Evolutionary conservation across 2,113 vertebrate genomes (phyloP).

Genomic region (Deroptyus accipitrinus): DNA sequence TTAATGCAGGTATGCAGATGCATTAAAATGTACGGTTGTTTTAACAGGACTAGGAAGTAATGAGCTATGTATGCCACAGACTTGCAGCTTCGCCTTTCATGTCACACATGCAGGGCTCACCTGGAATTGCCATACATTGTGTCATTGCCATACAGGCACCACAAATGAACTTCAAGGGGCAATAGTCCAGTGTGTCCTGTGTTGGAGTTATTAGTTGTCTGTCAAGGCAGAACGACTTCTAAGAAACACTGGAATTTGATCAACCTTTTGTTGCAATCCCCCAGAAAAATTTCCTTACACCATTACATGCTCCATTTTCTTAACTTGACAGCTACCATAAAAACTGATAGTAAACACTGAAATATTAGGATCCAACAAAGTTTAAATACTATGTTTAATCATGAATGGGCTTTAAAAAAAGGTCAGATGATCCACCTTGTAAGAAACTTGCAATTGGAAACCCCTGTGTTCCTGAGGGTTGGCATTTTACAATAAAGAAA

Average conservation of each 20-base stretch:
- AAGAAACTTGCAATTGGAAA: background rate
- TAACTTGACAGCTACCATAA: background rate
- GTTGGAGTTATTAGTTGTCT: background rate
- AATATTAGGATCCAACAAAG: background rate
- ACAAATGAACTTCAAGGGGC: background rate
- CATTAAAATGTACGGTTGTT: background rate
- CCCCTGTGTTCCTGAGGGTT: background rate
- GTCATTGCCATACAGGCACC: background rate
- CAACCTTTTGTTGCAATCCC: background rate
- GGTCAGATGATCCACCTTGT: background rate
- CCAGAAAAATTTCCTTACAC: background rate
- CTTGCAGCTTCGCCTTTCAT: rapidly evolving
- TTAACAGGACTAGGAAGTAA: background rate
- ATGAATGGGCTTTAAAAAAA: background rate
- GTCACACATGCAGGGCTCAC: background rate
- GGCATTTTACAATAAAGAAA: background rate
- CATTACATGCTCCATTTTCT: background rate
- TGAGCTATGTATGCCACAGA: background rate
- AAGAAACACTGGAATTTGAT: background rate
- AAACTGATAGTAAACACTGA: background rate
- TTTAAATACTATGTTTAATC: background rate
- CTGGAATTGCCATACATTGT: background rate
- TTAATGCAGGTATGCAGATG: background rate
- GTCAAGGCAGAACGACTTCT: background rate
- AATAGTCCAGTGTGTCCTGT: background rate